Base-by-base conservation (phyloP, 2,113 vertebrate species). In the Daboia siamensis region DNA sequence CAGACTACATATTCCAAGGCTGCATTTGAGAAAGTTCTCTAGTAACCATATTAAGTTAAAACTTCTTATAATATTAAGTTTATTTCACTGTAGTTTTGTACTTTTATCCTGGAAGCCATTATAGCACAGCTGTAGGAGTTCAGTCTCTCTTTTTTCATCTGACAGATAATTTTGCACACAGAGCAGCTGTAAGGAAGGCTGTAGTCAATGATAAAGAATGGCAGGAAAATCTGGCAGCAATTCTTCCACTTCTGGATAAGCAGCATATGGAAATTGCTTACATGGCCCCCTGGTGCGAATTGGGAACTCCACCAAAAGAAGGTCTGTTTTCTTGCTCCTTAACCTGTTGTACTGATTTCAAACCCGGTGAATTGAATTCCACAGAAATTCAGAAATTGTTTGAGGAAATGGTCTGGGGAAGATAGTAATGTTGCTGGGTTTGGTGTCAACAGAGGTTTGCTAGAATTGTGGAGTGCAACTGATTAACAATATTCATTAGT, bases 81-180 rank as follows among this genome's bases (percentile, higher is more conserved):
- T 84, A 51, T 48, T 21, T 48, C 52, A 23, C 33, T 56, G 10
- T 54, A 56, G 3, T 33, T 56, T 23, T 80, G 11, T 44, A 21
- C 29, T 0, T 2, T 88, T n/a, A 2, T 91, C 93, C 23, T 48
- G 44, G 80, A 86, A 44, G 48, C 46, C 46, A 48, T 8, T 23
- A 48, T 7, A 13, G 80, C 7, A 5, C 33, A 15, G 23, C 21
- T 80, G 1, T 24, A 15, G n/a, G 88, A 26, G 61, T 21, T 26
- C n/a, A 46, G 61, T 33, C 0, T 5, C 54, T 24, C 1, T 0
- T 92, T 92, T 51, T 29, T 46, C 92, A 90, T 93, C 69, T 90
- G 56, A 44, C 94, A 99, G 99, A 99, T 94, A 98, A 97, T 95
- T 99, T 98, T 95, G 96, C 98, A 85, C 98, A 99, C 93, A 98